These are phyloP conservation scores for Sebastes melanostomus DNA, from an alignment of 2,797 vertebrate genomes.

Conservation along the genomic window DNA sequence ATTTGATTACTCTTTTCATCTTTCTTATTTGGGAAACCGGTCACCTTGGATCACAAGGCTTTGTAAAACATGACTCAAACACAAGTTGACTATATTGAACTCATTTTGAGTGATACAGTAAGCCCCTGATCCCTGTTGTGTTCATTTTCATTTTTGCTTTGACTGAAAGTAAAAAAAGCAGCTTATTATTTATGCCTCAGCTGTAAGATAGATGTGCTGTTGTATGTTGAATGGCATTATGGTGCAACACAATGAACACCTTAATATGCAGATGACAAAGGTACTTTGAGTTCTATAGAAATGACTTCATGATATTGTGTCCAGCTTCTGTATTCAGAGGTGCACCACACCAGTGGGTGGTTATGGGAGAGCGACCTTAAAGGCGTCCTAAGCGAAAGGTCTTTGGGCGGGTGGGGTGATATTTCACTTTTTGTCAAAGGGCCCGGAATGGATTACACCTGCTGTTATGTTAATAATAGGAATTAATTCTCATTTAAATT, in stretches of 20 bases:
- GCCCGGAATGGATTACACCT: conserved; percentile 28
- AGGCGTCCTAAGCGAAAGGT: conserved; percentile 37
- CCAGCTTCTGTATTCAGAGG: conserved; percentile 16
- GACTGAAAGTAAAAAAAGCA: neutral
- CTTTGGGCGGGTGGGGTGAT: conserved; percentile 19
- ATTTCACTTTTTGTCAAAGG: conserved; percentile 30
- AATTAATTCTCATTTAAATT: conserved; percentile 51
- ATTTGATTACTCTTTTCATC: neutral
- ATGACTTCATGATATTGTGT: conserved; percentile 13
- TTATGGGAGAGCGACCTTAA: neutral
- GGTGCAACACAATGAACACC: neutral
- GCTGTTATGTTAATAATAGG: conserved; percentile 41
- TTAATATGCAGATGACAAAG: neutral
- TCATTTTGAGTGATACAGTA: neutral
- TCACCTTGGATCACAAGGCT: neutral
- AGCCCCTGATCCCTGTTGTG: neutral
- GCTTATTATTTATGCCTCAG: neutral
- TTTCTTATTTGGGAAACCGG: neutral
- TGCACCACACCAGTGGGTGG: neutral
- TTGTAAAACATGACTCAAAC: neutral
- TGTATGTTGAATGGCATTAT: neutral
- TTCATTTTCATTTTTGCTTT: neutral
- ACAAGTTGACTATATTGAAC: neutral
- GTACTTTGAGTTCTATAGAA: neutral
- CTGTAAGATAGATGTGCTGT: neutral